phyloP scores from a whole-genome alignment of 2,888 invertebrate species.

The Serripes groenlandicus region DNA sequence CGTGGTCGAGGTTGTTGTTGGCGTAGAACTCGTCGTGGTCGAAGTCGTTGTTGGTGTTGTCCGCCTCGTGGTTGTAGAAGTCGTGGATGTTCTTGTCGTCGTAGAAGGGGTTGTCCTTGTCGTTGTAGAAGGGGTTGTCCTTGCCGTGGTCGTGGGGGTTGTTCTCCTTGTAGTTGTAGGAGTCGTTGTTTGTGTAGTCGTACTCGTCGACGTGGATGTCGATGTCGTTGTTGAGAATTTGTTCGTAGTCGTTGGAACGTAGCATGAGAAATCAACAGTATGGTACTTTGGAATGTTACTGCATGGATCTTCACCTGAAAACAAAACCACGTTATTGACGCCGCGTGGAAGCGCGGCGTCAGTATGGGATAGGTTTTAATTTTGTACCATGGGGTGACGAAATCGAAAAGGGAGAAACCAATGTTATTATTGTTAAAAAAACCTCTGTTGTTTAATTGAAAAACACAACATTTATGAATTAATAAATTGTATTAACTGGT shows the following conservation, averaged over 20 bases:
- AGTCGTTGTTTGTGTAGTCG: conserved; percentile 32
- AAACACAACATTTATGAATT: too few relatives aligned
- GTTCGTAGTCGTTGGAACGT: conserved; percentile 64
- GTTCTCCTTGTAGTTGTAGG: conserved; percentile 24
- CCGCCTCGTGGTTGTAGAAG: conserved; percentile 7
- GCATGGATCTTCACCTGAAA: conserved; percentile 72
- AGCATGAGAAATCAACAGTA: conserved; percentile 66
- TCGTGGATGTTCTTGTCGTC: conserved; percentile 30
- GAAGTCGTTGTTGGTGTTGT: conserved; percentile 15
- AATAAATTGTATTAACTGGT: too few relatives aligned
- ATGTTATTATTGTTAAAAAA: too few relatives aligned
- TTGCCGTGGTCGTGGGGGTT: conserved; percentile 33
- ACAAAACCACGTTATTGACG: too few relatives aligned
- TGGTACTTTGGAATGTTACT: conserved; percentile 68
- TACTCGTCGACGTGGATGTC: conserved; percentile 29
- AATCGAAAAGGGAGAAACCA: too few relatives aligned
- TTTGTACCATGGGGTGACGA: too few relatives aligned
- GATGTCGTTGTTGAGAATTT: conserved; percentile 56
- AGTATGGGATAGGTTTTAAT: too few relatives aligned
- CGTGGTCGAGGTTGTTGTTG: conserved; percentile 31
- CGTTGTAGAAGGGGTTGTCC: conserved; percentile 24
- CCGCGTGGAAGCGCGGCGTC: too few relatives aligned
- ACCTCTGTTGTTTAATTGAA: too few relatives aligned
- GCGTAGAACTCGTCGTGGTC: conserved; percentile 25
- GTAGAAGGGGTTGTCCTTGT: conserved; percentile 23